Conservation (phyloP, 2,797 vertebrate species). For the Melopsittacus undulatus region DNA sequence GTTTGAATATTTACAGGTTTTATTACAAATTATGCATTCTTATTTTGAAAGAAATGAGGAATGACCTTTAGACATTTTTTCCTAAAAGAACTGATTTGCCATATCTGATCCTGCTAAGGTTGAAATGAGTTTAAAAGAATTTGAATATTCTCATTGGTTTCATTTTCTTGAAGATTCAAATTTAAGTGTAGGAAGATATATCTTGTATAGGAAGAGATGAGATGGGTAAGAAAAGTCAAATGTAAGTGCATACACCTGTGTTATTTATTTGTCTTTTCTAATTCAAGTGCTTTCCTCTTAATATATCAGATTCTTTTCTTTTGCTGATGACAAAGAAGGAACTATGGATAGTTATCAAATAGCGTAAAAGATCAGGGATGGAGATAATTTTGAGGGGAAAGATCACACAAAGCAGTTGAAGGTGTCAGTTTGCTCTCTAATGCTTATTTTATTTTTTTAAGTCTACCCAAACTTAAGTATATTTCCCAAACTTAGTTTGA, state of each 20-base stretch:
- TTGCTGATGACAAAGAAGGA: background rate
- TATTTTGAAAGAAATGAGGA: background rate
- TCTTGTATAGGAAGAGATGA: background rate
- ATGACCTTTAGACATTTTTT: background rate
- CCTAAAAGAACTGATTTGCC: background rate
- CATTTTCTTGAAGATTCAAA: background rate
- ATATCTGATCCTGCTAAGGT: background rate
- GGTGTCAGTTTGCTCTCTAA: background rate
- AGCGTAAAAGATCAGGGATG: background rate
- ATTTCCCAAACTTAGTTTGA: background rate
- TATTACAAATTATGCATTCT: background rate
- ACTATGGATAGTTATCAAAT: background rate
- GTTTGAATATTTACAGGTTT: background rate
- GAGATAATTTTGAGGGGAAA: background rate
- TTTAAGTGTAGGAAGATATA: background rate
- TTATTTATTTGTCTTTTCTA: background rate
- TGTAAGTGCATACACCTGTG: background rate
- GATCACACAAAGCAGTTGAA: background rate
- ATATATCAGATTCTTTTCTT: background rate
- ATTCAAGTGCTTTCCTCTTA: background rate
- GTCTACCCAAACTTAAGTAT: background rate
- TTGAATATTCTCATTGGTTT: background rate
- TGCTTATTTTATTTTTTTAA: background rate
- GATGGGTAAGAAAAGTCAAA: background rate
- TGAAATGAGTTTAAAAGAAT: background rate